Base-by-base conservation (phyloP, 2,888 invertebrate genomes). In the Epiperipatus broadwayi region DNA sequence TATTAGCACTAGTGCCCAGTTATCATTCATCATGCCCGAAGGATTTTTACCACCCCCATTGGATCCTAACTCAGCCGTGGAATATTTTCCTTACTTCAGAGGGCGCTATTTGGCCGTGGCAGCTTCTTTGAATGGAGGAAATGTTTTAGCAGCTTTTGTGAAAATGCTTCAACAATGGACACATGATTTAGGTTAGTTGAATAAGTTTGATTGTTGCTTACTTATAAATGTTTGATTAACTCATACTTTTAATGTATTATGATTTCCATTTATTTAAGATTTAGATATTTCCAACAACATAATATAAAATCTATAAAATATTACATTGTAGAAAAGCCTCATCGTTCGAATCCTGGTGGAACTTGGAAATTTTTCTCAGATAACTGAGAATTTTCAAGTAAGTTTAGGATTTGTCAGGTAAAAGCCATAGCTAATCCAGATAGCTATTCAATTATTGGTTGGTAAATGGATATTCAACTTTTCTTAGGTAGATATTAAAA, bases 1-100 rank as follows among this genome's bases (percentile, higher is more conserved):
- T 55, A 74, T 85, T 53, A 80, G 83, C 25, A 85, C 84, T 4
- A 83, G 83, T 3, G 78, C 80, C 19, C 84, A 85, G 60, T 64
- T 84, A 37, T 55, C 76, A 2, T 76, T 78, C 45, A 47, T 53
- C 15, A 49, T 58, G 35, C 48, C 49, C 5, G 46, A 48, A 12
- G 49, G 47, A 43, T 52, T 52, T 41, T 22, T 48, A 47, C 36
- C 43, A 33, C 32, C 49, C 37, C 15, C 40, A 3, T 28, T 35
- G 12, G 41, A 43, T 12, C 33, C 43, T 5, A 34, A 19, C 22
- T 43, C 46, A 33, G 65, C 72, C 36, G 65, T 81, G 20, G 73
- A 78, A 51, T 73, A 76, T 56, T 67, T 76, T 52, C 78, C 78
- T 10, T 83, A 78, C 58, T 80, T 81, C 54, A 63, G 70, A 38